Conservation (phyloP, 2,888 invertebrate genomes). For the Drosophila neotestacea region DNA sequence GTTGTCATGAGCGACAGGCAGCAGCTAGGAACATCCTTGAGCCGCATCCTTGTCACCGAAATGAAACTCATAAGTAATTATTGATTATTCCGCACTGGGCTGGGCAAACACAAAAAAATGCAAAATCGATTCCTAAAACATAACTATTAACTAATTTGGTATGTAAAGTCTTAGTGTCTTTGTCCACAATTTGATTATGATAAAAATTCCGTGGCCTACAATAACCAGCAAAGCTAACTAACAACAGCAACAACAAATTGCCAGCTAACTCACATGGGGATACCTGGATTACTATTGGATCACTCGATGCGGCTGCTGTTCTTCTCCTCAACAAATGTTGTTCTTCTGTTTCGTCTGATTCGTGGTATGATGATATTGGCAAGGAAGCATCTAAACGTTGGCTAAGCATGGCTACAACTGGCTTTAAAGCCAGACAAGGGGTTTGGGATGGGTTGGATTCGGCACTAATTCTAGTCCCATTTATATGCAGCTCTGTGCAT, state of each 20-base stretch:
- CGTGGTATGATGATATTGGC: conserved; percentile 35
- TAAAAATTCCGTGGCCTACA: conserved; percentile 50
- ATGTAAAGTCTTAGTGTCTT: conserved; percentile 78
- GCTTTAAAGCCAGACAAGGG: conserved; percentile 38
- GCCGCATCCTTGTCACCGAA: conserved; percentile 63
- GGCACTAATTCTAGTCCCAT: conserved; percentile 33
- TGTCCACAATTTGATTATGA: conserved; percentile 65
- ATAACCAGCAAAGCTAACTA: conserved; percentile 57
- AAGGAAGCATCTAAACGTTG: conserved; percentile 76
- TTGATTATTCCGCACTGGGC: conserved; percentile 44
- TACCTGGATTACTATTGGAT: conserved; percentile 29
- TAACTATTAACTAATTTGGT: conserved; percentile 80
- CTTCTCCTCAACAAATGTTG: conserved; percentile 25
- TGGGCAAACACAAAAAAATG: conserved; percentile 62
- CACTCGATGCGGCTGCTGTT: conserved; percentile 37
- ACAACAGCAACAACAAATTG: conserved; percentile 64
- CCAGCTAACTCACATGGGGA: conserved; percentile 53
- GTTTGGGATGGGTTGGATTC: conserved; percentile 22
- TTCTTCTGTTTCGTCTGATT: conserved; percentile 26
- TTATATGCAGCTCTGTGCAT: conserved; percentile 64
- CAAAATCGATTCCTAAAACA: conserved; percentile 66
- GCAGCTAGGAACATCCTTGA: conserved; percentile 42
- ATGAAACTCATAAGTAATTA: conserved; percentile 78
- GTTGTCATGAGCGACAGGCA: conserved; percentile 70
- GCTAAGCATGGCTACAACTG: conserved; percentile 74